phyloP scores from a whole-genome alignment of 1,140 invertebrate species.

The Adelges cooleyi region DNA sequence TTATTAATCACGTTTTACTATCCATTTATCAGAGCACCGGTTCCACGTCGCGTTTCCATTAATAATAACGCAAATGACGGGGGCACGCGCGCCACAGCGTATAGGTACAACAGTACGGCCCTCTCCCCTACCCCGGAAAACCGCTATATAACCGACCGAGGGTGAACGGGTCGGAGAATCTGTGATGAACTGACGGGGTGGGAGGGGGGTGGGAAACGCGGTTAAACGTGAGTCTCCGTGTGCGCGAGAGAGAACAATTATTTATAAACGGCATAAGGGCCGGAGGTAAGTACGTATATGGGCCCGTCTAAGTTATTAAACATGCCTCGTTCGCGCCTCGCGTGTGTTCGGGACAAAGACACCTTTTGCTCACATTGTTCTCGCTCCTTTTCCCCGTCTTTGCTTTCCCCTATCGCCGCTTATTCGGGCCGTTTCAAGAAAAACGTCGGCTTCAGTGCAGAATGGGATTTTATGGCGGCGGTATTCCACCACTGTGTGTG shows the following conservation, averaged over 20 bases:
- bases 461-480: no score
- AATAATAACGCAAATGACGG: slow-evolving; percentile 6
- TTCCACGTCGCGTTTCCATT: slow-evolving; percentile 12
- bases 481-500: no score
- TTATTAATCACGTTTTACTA: slow-evolving; percentile 27
- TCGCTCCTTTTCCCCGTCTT: no score
- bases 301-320: slow-evolving; percentile 18
- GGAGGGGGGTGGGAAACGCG: background rate
- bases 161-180: background rate
- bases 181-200: background rate
- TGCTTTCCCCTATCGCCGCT: background rate
- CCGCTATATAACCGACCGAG: background rate
- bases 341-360: background rate
- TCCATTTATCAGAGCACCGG: slow-evolving; percentile 24
- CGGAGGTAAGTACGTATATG: background rate
- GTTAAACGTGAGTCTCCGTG: background rate
- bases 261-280: background rate
- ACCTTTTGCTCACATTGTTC: slow-evolving; percentile 2
- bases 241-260: background rate
- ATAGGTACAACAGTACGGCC: background rate
- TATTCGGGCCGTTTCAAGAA: background rate
- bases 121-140: no score
- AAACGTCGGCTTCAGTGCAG: no score
- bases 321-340: background rate
- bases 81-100: background rate